Base-by-base conservation (phyloP, 2,888 invertebrate genomes). In the Arge pagana region DNA sequence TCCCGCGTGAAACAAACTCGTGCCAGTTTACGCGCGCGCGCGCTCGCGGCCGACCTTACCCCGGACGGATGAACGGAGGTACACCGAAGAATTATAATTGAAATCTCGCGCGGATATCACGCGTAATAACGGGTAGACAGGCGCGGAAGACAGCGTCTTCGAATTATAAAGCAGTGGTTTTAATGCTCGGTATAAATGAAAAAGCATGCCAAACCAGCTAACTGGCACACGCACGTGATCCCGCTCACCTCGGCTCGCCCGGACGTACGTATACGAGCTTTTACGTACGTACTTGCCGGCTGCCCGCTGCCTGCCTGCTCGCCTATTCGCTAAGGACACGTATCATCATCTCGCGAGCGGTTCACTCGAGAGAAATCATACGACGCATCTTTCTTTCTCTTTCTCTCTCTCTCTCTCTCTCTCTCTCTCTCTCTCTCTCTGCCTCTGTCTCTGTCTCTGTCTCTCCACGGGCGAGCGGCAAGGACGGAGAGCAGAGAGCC, bases 301-400 rank as follows among this genome's bases (percentile, higher is more conserved):
- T n/a, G n/a, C n/a, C n/a, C n/a, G n/a, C n/a, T n/a, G n/a, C n/a
- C n/a, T n/a, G n/a, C n/a, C n/a, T n/a, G n/a, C 42, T 33, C 45
- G 23, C 31, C 31, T 35, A 39, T 13, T 33, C 33, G 11, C n/a
- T 16, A 16, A 6, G 16, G 4, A 11, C 33, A 35, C 45, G 23
- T 33, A 45, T 45, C 21, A 13, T 45, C 18, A 13, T 45, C 23
- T 43, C 43, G 23, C 31, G 43, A 18, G 7, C 28, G 33, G 33
- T 33, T 33, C 33, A 33, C 26, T 15, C 64, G 70, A 70, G 71
- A 72, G 72, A 74, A 74, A 71, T 72, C 73, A 74, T 72, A 72
- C 71, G 13, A 24, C 10, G n/a, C 4, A 13, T 24, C 16, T 13
- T 19, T 19, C 21, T 8, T n/a, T 39, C 35, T 13, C 15, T 15